Conservation (phyloP, 2,888 invertebrate species). For the Eupeodes latifasciatus region DNA sequence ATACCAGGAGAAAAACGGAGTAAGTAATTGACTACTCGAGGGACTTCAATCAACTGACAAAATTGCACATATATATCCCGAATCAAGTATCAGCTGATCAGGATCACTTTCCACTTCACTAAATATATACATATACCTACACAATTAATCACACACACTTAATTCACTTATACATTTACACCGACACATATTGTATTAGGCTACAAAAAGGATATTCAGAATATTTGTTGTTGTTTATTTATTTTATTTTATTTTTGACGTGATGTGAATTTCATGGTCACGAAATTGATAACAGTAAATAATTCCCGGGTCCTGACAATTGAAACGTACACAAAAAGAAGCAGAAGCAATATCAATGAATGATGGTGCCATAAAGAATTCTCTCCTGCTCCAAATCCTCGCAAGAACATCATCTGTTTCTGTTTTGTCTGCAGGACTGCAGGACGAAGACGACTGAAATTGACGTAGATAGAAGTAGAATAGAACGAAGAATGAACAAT, state of each 20-base stretch:
- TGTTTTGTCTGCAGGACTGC: neutral
- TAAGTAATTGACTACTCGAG: slow-evolving; percentile 34
- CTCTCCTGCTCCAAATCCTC: neutral
- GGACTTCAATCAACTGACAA: slow-evolving; percentile 53
- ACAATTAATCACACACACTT: slow-evolving; percentile 24
- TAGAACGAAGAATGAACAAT: no score
- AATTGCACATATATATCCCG: slow-evolving; percentile 29
- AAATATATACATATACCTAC: neutral
- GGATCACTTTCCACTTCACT: slow-evolving; percentile 19
- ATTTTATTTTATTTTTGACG: no score
- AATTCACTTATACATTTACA: neutral
- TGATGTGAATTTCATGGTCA: slow-evolving; percentile 12
- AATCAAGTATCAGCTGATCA: slow-evolving; percentile 66
- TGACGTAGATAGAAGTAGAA: neutral
- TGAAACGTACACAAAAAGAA: neutral
- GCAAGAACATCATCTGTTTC: neutral
- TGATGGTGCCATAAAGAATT: neutral
- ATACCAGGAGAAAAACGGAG: slow-evolving; percentile 93
- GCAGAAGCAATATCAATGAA: neutral
- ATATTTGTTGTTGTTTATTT: neutral
- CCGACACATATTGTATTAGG: neutral
- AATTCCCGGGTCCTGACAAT: neutral
- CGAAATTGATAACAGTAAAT: slow-evolving; percentile 20
- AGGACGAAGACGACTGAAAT: neutral
- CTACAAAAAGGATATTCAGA: neutral